These are phyloP conservation scores for Sericinus montela DNA, from an alignment of 2,888 invertebrate genomes.

Conservation along the genomic window DNA sequence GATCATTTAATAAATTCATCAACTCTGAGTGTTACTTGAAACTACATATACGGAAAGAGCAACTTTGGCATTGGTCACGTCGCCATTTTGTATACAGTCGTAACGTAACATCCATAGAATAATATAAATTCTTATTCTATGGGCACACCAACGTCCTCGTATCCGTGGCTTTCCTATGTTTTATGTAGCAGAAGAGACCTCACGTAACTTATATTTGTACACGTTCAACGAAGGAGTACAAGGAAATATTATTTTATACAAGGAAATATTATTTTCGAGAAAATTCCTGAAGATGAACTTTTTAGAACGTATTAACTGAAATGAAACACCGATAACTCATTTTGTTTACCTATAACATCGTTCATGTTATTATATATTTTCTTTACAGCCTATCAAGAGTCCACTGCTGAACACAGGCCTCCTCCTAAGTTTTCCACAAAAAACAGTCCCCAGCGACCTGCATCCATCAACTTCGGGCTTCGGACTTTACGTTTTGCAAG, in stretches of 20 bases:
- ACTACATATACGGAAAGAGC: constrained; percentile 4
- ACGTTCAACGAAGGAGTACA: neutral
- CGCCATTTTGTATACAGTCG: constrained; percentile 1
- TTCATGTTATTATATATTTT: too few species aligned
- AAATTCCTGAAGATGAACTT: too few species aligned
- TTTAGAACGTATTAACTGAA: too few species aligned
- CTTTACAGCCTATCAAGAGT: too few species aligned
- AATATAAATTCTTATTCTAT: too few species aligned
- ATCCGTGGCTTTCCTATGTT: neutral
- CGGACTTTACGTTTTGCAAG: too few species aligned
- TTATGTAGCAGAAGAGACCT: neutral
- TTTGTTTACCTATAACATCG: too few species aligned
- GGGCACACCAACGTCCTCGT: neutral
- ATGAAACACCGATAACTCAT: too few species aligned
- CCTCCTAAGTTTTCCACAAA: too few species aligned
- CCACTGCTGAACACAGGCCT: too few species aligned
- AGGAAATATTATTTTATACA: neutral
- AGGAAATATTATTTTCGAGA: neutral
- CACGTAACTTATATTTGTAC: constrained; percentile 4
- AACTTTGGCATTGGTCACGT: constrained; percentile 7
- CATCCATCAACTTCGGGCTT: too few species aligned
- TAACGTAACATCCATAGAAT: neutral
- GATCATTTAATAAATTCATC: constrained; percentile 7
- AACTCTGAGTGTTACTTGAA: constrained; percentile 9
- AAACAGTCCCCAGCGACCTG: too few species aligned